phyloP scores from a whole-genome alignment of 2,797 vertebrate species.

The Euthynnus affinis region DNA sequence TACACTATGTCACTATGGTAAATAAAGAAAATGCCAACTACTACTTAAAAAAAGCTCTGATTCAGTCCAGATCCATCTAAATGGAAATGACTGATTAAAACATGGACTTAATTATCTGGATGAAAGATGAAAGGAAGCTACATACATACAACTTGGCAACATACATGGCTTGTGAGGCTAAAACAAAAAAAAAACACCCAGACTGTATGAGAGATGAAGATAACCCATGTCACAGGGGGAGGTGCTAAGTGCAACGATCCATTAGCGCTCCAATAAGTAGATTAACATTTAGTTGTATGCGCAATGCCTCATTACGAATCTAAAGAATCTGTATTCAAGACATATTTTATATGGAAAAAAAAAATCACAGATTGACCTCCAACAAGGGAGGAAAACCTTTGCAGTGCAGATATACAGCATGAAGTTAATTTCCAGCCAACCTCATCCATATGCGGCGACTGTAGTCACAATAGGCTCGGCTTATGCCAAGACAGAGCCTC shows the following conservation, averaged over 20 bases:
- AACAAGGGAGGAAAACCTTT: background rate
- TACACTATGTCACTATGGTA: background rate
- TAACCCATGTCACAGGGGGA: background rate
- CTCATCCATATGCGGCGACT: constrained; percentile 19
- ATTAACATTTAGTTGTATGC: constrained; percentile 46
- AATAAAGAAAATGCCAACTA: too few relatives aligned
- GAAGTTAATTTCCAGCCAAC: background rate
- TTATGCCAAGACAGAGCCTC: constrained; percentile 55
- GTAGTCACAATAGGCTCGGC: constrained; percentile 13
- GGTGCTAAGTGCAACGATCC: constrained; percentile 44
- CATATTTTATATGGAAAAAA: background rate
- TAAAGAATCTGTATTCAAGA: background rate
- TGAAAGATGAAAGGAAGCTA: background rate
- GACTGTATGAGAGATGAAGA: constrained; percentile 20
- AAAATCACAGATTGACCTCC: background rate
- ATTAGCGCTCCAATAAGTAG: constrained; percentile 48
- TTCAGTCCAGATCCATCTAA: background rate
- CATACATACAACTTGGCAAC: background rate
- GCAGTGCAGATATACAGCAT: background rate
- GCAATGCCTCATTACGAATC: background rate
- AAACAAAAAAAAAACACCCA: background rate
- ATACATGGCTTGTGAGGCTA: background rate
- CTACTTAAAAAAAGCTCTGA: background rate
- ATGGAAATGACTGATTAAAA: background rate
- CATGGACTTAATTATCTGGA: background rate